Evolutionary conservation across 2,888 invertebrate species (phyloP), one percentile per base, ranked within the genome.

Genomic region (Amphipoea oculea): DNA sequence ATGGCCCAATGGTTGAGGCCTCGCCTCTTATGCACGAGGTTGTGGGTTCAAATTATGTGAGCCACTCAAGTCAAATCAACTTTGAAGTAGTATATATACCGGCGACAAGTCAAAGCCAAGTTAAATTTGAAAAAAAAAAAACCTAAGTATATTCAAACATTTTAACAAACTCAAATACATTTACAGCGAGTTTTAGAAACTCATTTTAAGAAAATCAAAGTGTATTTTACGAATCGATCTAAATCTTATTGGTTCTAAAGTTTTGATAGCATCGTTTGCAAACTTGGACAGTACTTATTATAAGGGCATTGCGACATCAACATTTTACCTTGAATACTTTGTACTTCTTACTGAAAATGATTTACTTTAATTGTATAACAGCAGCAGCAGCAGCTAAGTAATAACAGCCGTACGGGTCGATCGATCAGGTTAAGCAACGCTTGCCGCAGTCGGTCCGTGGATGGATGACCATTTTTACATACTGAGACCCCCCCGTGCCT

Each of bases 121-220:
- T 0, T 45, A 29, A 73, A 14, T 6, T 6, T 73, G 17, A 57
- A 80, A 29, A 36, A 54, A 36, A 54, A 78, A 78, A 17, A 51
- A 48, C 48, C 14, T 48, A 48, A 79, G 17, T 65, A n/a, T 12
- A 65, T 51, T 45, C 48, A 78, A 20, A 71, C 29, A 62, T 36
- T 72, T 69, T 5, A 73, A 48, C 14, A 4, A 78, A 85, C 36
- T 85, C 73, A 85, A 82, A 78, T 40, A 83, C 57, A 76, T 63
- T 63, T 40, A 48, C 12, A 29, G 14, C 1, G 48, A 86, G 71
- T 77, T 66, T 62, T 7, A 0, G 29, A 62, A 69, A 73, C 82
- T 75, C 78, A 12, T 69, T 86, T 51, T 40, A 57, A 75, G 66
- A 45, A 71, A 45, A 20, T 51, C 65, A 20, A 81, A 73, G 40